These are phyloP conservation scores for Boleophthalmus pectinirostris DNA, from an alignment of 2,113 vertebrate genomes.

Conservation along the genomic window DNA sequence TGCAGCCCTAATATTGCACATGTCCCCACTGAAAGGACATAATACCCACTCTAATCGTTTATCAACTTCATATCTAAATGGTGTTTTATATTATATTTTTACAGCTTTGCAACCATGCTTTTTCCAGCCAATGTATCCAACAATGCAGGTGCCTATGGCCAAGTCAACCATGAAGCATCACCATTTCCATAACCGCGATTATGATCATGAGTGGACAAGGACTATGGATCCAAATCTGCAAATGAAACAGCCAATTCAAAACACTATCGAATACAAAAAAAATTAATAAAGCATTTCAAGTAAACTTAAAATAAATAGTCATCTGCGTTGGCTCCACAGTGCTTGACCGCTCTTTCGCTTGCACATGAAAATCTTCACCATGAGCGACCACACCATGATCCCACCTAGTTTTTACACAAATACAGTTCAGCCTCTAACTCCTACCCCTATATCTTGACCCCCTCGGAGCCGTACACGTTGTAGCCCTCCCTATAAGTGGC, in stretches of 20 bases:
- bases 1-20: no score
- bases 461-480: conserved; percentile 99
- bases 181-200: conserved; percentile 42
- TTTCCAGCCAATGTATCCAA: conserved; percentile 26
- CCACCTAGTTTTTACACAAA: conserved; percentile 78
- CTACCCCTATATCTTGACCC: conserved; percentile 99
- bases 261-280: conserved; percentile 75
- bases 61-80: no score
- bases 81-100: background rate
- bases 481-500: conserved; percentile 99
- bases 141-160: conserved; percentile 94
- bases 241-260: conserved; percentile 72
- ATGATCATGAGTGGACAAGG: conserved; percentile 91
- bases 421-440: conserved; percentile 90
- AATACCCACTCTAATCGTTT: background rate
- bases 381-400: conserved; percentile 80
- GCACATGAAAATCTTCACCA: conserved; percentile 77
- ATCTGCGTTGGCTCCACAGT: conserved; percentile 67
- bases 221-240: conserved; percentile 85
- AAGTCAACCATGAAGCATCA: conserved; percentile 72
- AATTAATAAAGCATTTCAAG: conserved; percentile 26
- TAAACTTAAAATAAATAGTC: conserved; percentile 31
- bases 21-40: background rate
- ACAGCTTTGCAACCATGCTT: conserved; percentile 57
- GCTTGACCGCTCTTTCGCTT: conserved; percentile 79